phyloP scores from a whole-genome alignment of 1,140 invertebrate species.

The Pseudomyrmex flavicornis region DNA sequence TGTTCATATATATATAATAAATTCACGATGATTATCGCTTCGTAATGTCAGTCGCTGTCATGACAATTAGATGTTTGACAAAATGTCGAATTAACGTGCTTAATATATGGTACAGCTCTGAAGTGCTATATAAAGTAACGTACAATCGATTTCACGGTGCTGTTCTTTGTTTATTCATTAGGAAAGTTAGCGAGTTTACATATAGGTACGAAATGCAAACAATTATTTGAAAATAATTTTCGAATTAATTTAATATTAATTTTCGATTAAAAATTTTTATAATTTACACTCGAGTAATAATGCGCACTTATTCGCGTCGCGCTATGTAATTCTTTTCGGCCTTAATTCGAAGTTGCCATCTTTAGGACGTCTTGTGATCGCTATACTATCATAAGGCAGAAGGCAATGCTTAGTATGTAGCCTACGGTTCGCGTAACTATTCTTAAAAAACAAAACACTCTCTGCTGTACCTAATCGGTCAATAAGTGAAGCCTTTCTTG shows the following conservation, averaged over 20 bases:
- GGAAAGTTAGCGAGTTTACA: too few species aligned
- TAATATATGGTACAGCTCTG: constrained; percentile 25
- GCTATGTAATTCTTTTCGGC: too few species aligned
- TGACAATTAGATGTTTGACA: constrained; percentile 37
- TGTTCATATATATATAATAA: constrained; percentile 36
- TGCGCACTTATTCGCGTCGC: too few species aligned
- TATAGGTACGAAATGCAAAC: too few species aligned
- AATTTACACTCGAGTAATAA: too few species aligned
- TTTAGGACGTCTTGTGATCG: constrained; percentile 44
- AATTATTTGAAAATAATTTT: too few species aligned
- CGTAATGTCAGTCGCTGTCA: constrained; percentile 9
- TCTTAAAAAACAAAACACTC: background rate
- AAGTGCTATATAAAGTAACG: constrained; percentile 39
- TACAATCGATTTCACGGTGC: constrained; percentile 48
- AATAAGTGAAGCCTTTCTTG: background rate
- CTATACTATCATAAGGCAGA: constrained; percentile 55
- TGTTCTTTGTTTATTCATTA: background rate
- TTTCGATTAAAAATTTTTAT: too few species aligned
- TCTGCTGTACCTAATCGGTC: background rate
- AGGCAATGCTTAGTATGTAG: constrained; percentile 48
- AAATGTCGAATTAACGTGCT: constrained; percentile 11
- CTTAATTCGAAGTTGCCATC: too few species aligned
- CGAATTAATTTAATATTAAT: too few species aligned
- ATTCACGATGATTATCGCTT: constrained; percentile 46
- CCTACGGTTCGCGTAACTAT: constrained; percentile 34